These are phyloP conservation scores for Emydocephalus ijimae DNA, from an alignment of 2,113 vertebrate species.

Conservation along the genomic window DNA sequence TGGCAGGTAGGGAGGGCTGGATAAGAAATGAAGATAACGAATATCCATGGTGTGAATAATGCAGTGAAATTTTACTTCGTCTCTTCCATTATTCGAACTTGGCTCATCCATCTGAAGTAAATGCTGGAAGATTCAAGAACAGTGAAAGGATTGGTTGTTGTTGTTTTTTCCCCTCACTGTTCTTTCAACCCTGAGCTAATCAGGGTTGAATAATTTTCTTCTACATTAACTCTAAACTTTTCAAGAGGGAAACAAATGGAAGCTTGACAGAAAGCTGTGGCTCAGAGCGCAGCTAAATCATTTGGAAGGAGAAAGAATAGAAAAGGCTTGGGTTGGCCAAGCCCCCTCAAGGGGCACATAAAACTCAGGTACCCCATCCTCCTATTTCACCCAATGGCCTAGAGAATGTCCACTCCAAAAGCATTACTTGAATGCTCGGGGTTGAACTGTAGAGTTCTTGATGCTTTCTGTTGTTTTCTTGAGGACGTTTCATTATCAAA, in stretches of 20 bases:
- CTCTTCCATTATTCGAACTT: not conserved
- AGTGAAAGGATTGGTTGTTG: not conserved
- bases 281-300: not conserved
- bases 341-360: not conserved
- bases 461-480: too few relatives aligned
- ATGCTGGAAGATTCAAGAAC: not conserved
- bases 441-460: too few relatives aligned
- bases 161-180: accelerated
- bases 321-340: not conserved
- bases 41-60: not conserved
- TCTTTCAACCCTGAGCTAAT: not conserved
- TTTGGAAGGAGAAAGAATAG: not conserved
- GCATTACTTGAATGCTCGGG: not conserved
- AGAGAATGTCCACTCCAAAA: not conserved
- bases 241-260: not conserved
- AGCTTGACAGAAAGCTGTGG: not conserved
- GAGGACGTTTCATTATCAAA: too few relatives aligned
- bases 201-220: not conserved
- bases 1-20: not conserved
- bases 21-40: not conserved
- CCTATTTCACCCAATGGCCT: not conserved
- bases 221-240: not conserved
- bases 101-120: not conserved
- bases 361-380: not conserved
- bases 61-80: not conserved